Conservation (phyloP, 2,888 invertebrate species). For the Cheilosia scutellata region DNA sequence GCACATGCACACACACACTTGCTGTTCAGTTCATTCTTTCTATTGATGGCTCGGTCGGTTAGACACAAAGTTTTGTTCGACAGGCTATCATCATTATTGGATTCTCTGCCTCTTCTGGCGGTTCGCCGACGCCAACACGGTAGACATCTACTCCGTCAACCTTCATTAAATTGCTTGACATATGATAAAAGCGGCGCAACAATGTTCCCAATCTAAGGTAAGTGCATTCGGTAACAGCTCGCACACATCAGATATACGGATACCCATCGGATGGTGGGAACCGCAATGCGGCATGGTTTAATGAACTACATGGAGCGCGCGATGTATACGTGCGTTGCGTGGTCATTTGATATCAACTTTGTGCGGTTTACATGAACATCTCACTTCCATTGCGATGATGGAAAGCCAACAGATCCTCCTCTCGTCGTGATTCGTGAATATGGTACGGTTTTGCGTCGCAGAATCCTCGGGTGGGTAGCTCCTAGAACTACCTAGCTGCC, state of each 20-base stretch:
- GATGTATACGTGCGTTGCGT: constrained; percentile 8
- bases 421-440: background rate
- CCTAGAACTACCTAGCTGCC: constrained; percentile 57
- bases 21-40: constrained; percentile 9
- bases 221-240: constrained; percentile 27
- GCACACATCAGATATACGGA: background rate
- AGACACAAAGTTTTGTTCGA: constrained; percentile 37
- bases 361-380: constrained; percentile 39
- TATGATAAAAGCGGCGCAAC: constrained; percentile 63
- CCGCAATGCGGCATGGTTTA: constrained; percentile 32
- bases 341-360: constrained; percentile 14
- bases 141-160: constrained; percentile 48
- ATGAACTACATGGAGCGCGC: constrained; percentile 44
- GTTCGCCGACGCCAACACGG: background rate
- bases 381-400: constrained; percentile 52
- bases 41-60: constrained; percentile 28
- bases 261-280: background rate
- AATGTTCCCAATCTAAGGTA: constrained; percentile 41
- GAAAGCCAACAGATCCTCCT: constrained; percentile 21
- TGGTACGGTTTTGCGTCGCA: constrained; percentile 2
- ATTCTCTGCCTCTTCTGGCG: constrained; percentile 5
- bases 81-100: constrained; percentile 64
- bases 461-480: constrained; percentile 15
- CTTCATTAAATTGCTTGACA: constrained; percentile 72
- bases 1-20: background rate